A percentile compares a stretch with the other conserved stretches of the same genome.
Conservation (phyloP, 1,140 invertebrate genomes). For the Arctopsyche grandis region DNA sequence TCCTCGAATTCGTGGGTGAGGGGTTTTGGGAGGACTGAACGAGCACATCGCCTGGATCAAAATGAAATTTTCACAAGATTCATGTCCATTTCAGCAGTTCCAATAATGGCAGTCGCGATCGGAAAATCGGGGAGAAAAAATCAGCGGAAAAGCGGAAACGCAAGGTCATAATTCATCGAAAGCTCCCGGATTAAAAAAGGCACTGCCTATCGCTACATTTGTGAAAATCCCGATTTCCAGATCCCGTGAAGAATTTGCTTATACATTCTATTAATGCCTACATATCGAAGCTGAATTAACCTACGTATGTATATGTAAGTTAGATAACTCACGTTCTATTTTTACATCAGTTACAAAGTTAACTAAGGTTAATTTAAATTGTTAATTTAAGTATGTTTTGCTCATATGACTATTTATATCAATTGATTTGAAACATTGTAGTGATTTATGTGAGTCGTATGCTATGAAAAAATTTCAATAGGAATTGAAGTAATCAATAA, state of each 20-base stretch:
- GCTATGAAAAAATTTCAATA: no score
- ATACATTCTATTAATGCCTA: not conserved
- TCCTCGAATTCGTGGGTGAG: not conserved
- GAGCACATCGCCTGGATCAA: not conserved
- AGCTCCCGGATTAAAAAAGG: not conserved
- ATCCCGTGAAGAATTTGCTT: not conserved
- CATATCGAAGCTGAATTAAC: no score
- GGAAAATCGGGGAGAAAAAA: not conserved
- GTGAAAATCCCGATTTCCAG: not conserved
- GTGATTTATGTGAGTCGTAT: no score
- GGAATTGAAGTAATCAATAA: no score
- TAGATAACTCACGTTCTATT: no score
- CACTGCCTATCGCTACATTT: not conserved
- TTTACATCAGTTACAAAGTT: no score
- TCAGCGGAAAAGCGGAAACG: not conserved
- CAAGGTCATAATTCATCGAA: not conserved
- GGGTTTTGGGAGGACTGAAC: no score
- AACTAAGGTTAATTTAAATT: no score
- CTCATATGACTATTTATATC: no score
- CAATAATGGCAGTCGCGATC: conserved; percentile 5
- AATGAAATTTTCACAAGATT: conserved; percentile 27
- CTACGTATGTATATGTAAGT: no score
- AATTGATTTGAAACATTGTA: no score
- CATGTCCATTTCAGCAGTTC: not conserved
- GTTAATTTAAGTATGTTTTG: no score